These are phyloP conservation scores for Cladorhizidae sp. DNA, from an alignment of 37 sponge, comb jelly and placozoan species.

Conservation along the genomic window DNA sequence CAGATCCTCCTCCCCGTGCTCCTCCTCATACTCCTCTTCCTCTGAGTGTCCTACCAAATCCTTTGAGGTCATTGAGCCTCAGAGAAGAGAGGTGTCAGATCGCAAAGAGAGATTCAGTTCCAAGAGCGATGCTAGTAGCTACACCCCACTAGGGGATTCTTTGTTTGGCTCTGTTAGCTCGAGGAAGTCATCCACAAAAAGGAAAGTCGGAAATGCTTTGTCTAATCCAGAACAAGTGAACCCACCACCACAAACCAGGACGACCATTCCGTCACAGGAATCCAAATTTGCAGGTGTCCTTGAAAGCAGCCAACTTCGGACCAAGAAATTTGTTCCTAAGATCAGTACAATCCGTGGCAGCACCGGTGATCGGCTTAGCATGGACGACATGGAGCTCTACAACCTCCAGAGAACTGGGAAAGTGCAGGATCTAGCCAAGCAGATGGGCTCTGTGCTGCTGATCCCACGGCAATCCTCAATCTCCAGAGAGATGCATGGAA, in stretches of 20 bases:
- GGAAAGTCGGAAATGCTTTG: not conserved
- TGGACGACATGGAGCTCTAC: not conserved
- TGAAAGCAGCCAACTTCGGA: not conserved
- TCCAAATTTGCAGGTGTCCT: not conserved
- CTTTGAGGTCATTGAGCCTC: too few relatives aligned
- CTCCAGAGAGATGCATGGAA: not conserved
- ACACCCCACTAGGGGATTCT: not conserved
- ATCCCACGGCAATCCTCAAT: not conserved
- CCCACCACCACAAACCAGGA: not conserved
- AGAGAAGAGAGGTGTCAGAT: too few relatives aligned
- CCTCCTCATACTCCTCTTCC: too few relatives aligned
- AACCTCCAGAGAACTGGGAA: not conserved
- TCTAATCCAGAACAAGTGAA: not conserved
- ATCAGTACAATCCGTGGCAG: not conserved
- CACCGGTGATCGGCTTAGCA: not conserved
- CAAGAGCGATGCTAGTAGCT: conserved; percentile 4
- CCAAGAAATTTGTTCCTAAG: not conserved
- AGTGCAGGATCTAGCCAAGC: conserved; percentile 14
- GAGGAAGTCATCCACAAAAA: not conserved
- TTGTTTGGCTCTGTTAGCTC: not conserved
- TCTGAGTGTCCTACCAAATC: too few relatives aligned
- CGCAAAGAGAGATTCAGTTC: too few relatives aligned
- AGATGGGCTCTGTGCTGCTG: not conserved
- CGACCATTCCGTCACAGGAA: not conserved
- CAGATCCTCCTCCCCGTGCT: too few relatives aligned